Base-by-base conservation (phyloP, 2,888 invertebrate species). In the Machimus atricapillus region DNA sequence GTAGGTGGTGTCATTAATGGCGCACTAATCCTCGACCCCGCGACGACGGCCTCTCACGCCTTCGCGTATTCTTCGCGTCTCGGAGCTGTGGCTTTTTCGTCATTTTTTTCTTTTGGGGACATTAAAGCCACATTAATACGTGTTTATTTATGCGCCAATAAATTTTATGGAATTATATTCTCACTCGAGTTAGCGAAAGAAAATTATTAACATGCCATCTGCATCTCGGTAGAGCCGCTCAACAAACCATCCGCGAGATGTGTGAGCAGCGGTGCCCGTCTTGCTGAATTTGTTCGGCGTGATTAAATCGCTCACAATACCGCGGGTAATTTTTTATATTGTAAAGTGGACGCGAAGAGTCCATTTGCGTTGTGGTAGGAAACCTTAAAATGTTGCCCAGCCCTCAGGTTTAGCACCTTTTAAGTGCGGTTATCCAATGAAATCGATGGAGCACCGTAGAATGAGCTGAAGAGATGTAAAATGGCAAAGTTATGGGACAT, bases 141-240 rank as follows among this genome's bases (percentile, higher is more conserved):
- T 86, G 86, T 86, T 86, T 86, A 86, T 86, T 86, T 86, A 86
- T 86, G 78, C 78, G 77, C 66, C 58, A 86, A 86, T 86, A 86
- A 86, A 86, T 86, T 86, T 86, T 79, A 78, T 58, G 58, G 86
- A 86, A 86, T 86, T 86, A 86, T 79, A 79, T 86, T 76, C 74
- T 31, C 77, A 77, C 74, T 56, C 77, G 52, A 31, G 34, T 56
- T 86, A 85, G 31, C 43, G 31, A 81, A 43, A 78, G 78, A 78
- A 78, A 40, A 78, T 78, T 78, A 78, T 78, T 78, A 78, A 78
- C 78, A 78, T 37, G 40, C 78, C 78, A 43, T 78, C 37, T 37
- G 19, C 78, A 43, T 78, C 37, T 37, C 19, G 19, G 23, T 2
- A 19, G 14, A 78, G 78, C 23, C 56, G 66, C 23, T n/a, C n/a